Percentiles rank a stretch among this genome's conserved stretches.
phyloP scores from a whole-genome alignment of 2,888 invertebrate genomes.

The Noctua janthe region DNA sequence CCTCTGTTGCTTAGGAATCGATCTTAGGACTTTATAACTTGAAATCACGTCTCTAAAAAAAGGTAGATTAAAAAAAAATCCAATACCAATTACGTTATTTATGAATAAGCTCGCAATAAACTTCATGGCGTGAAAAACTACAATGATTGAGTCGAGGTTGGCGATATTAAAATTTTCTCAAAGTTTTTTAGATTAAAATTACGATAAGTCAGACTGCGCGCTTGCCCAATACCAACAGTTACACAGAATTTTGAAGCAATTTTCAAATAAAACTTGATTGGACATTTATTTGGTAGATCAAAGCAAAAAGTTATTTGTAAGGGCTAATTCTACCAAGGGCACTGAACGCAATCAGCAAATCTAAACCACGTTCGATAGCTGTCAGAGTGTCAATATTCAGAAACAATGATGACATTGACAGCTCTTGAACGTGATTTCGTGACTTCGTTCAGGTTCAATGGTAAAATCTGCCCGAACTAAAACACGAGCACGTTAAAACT shows the following conservation, averaged over 20 bases:
- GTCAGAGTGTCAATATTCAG: not conserved
- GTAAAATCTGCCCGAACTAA: not conserved
- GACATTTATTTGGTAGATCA: conserved; percentile 8
- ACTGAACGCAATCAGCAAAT: not conserved
- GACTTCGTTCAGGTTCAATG: not conserved
- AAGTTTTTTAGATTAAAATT: conserved; percentile 8
- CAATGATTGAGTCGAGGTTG: not conserved
- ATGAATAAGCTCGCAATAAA: conserved; percentile 10
- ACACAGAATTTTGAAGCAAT: not conserved
- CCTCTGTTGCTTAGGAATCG: not conserved
- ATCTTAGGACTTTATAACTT: not conserved
- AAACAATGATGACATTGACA: not conserved
- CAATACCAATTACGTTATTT: conserved; percentile 5
- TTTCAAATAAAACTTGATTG: conserved; percentile 26
- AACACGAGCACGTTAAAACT: not conserved
- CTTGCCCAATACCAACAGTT: not conserved
- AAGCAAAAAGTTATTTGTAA: not conserved
- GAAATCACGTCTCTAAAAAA: not conserved
- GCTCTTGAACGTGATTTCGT: not conserved
- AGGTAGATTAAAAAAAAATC: not conserved
- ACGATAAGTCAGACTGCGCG: not conserved
- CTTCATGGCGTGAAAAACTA: not conserved
- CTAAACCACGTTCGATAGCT: not conserved
- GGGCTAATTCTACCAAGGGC: no score
- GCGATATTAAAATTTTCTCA: conserved; percentile 26